Evolutionary conservation across 2,888 invertebrate species (phyloP).

Genomic region (Eristalinus aeneus): DNA sequence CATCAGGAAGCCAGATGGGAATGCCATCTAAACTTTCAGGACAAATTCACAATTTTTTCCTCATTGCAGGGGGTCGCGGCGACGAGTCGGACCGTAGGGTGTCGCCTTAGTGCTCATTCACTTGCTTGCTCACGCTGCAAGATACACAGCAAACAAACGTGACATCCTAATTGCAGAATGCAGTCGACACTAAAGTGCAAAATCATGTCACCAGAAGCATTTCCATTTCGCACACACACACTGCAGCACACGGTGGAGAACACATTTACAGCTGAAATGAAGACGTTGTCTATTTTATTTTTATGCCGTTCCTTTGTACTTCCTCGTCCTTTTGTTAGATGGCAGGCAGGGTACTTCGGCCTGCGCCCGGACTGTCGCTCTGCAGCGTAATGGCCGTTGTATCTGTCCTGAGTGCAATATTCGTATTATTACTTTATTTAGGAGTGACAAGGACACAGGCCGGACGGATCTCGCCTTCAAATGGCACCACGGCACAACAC

Average conservation of each 20-base stretch:
- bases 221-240: conserved; percentile 53
- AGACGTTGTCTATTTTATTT: conserved; percentile 70
- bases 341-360: conserved; percentile 14
- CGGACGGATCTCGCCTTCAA: conserved; percentile 53
- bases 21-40: conserved; percentile 39
- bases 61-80: neutral
- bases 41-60: conserved; percentile 4
- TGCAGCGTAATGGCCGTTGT: conserved; percentile 64
- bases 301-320: conserved; percentile 62
- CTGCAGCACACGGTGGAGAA: conserved; percentile 52
- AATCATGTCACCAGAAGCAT: conserved; percentile 80
- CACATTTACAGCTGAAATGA: conserved; percentile 68
- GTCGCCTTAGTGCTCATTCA: conserved; percentile 18
- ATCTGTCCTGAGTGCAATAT: conserved; percentile 66
- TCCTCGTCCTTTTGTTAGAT: conserved; percentile 53
- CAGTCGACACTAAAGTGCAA: conserved; percentile 81
- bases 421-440: conserved; percentile 70
- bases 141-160: conserved; percentile 72
- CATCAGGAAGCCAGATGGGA: conserved; percentile 38
- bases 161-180: conserved; percentile 81
- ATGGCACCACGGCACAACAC: conserved; percentile 9
- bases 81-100: neutral
- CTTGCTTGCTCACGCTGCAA: conserved; percentile 54
- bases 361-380: conserved; percentile 16
- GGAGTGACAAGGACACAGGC: conserved; percentile 66